Conservation (phyloP, 2,797 vertebrate species). For the Emydoidea blandingii region DNA sequence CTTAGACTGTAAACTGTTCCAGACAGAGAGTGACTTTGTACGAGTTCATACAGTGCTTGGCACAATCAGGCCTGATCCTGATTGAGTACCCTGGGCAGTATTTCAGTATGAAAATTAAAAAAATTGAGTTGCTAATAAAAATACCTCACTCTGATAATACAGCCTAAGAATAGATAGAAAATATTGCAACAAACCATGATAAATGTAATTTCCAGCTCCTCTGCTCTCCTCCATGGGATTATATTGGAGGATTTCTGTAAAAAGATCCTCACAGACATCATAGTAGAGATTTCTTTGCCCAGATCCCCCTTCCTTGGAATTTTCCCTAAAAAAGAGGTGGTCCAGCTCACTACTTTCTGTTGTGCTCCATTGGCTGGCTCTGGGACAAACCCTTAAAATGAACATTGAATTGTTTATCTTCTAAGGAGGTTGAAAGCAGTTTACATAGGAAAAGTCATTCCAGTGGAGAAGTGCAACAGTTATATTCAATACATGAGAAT, state of each 20-base stretch:
- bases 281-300: neutral
- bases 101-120: neutral
- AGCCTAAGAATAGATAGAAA: slow-evolving; percentile 16
- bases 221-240: neutral
- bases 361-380: slow-evolving; percentile 1
- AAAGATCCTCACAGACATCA: neutral
- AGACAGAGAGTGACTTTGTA: neutral
- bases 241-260: neutral
- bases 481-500: neutral
- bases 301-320: neutral
- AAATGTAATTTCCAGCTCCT: neutral
- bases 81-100: neutral
- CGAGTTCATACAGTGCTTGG: neutral
- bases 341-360: neutral
- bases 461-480: neutral
- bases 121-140: neutral
- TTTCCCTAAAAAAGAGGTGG: neutral
- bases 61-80: neutral
- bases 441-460: slow-evolving; percentile 34
- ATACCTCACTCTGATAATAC: neutral
- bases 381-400: slow-evolving; percentile 19
- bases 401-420: slow-evolving; percentile 4
- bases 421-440: neutral
- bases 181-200: neutral
- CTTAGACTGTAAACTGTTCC: neutral